phyloP scores from a whole-genome alignment of 2,113 vertebrate species.

The Ageneiosus marmoratus region DNA sequence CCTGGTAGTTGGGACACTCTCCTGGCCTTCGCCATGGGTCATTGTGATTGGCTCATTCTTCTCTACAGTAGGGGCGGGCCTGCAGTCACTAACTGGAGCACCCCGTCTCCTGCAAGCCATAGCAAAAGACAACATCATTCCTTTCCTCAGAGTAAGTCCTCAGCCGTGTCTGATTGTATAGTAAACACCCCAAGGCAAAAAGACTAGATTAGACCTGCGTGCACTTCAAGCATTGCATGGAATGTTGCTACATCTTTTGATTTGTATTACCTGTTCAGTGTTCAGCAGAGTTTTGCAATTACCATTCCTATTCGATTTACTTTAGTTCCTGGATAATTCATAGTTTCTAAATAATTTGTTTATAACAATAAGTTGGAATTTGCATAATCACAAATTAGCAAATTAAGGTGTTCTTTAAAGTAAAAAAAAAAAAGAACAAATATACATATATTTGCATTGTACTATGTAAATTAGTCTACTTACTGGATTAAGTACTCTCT shows the following conservation, averaged over 20 bases:
- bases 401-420: too few relatives aligned
- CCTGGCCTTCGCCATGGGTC: conserved; percentile 97
- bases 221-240: neutral
- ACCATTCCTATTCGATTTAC: neutral
- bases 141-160: conserved; percentile 84
- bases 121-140: conserved; percentile 97
- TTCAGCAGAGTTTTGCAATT: neutral
- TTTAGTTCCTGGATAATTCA: too few relatives aligned
- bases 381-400: too few relatives aligned
- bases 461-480: neutral
- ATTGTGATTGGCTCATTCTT: conserved; percentile 98
- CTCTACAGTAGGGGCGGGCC: conserved; percentile 91
- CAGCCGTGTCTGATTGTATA: neutral
- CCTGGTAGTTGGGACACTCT: conserved; percentile 90
- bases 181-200: neutral
- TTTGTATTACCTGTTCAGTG: neutral
- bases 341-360: too few relatives aligned
- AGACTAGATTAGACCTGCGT: neutral
- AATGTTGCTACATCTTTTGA: neutral
- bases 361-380: too few relatives aligned
- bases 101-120: conserved; percentile 94
- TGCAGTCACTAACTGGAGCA: conserved; percentile 93
- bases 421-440: too few relatives aligned
- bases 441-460: too few relatives aligned
- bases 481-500: conserved; percentile 8